Percentiles rank a stretch among this genome's conserved stretches.
Conservation (phyloP, 2,797 vertebrate genomes). For the Phalanger gymnotis region DNA sequence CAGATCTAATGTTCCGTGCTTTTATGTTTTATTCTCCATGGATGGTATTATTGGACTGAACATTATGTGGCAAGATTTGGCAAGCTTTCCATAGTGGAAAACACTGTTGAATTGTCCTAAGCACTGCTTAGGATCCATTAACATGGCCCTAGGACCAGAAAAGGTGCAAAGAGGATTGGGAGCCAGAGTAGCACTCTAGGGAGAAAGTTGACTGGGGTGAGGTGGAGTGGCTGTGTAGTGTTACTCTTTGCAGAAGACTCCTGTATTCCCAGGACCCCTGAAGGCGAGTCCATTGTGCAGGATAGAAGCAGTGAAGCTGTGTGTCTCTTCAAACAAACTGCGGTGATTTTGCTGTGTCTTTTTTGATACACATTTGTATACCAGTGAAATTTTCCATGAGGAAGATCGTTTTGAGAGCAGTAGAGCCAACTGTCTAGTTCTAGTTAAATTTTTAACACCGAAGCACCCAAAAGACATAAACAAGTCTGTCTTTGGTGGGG, state of each 20-base stretch:
- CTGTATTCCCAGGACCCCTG: background rate
- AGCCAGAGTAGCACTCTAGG: background rate
- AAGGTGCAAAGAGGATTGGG: background rate
- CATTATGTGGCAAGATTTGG: background rate
- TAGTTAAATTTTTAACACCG: background rate
- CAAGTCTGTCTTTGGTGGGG: background rate
- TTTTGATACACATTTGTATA: background rate
- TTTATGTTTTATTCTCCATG: background rate
- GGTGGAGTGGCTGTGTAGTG: background rate
- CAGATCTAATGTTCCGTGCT: background rate
- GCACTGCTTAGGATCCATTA: constrained; percentile 25
- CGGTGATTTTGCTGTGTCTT: background rate
- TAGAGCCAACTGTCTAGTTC: background rate
- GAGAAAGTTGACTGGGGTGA: background rate
- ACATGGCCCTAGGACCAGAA: background rate
- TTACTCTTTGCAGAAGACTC: background rate
- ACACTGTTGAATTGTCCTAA: background rate
- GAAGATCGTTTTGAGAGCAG: background rate
- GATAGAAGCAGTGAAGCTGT: background rate
- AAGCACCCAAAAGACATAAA: background rate
- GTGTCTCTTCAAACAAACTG: background rate
- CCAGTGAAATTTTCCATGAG: background rate
- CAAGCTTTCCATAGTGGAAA: background rate
- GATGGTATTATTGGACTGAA: background rate
- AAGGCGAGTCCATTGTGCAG: background rate